phyloP scores from a whole-genome alignment of 1,140 invertebrate genomes.

The Pogonomyrmex californicus region DNA sequence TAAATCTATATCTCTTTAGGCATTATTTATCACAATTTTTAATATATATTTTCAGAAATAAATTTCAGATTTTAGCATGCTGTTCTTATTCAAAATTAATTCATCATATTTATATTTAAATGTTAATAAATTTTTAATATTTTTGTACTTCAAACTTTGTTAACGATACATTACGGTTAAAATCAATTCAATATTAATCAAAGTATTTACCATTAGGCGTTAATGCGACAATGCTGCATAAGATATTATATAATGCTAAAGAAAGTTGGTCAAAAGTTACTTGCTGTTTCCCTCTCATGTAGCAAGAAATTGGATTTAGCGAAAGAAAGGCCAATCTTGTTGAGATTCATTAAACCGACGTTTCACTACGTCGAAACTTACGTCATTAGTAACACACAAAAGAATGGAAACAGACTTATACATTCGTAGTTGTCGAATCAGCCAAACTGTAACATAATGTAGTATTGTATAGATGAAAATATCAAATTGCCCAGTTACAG shows the following conservation, averaged over 20 bases:
- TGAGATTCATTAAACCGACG: constrained; percentile 48
- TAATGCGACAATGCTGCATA: not conserved
- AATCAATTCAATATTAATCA: not conserved
- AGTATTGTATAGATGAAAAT: constrained; percentile 1
- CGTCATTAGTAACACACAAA: constrained; percentile 35
- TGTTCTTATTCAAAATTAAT: not conserved
- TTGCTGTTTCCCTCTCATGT: constrained; percentile 23
- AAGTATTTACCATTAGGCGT: not conserved
- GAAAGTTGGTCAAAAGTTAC: constrained; percentile 36
- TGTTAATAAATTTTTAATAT: not conserved
- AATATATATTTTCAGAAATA: not conserved
- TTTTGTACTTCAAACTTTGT: not conserved
- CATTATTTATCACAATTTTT: too few species aligned
- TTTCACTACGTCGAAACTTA: constrained; percentile 21
- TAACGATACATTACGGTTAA: not conserved
- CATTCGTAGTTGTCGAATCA: constrained; percentile 3
- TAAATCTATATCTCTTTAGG: too few species aligned
- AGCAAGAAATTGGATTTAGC: constrained; percentile 49
- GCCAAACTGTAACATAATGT: constrained; percentile 22
- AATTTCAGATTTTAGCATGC: not conserved
- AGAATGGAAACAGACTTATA: constrained; percentile 28
- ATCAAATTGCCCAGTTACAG: constrained; percentile 7
- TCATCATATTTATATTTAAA: not conserved
- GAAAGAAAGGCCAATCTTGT: constrained; percentile 37
- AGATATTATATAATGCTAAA: constrained; percentile 34